These are phyloP conservation scores for Melipona bicolor DNA, from an alignment of 2,888 invertebrate species.

Conservation along the genomic window DNA sequence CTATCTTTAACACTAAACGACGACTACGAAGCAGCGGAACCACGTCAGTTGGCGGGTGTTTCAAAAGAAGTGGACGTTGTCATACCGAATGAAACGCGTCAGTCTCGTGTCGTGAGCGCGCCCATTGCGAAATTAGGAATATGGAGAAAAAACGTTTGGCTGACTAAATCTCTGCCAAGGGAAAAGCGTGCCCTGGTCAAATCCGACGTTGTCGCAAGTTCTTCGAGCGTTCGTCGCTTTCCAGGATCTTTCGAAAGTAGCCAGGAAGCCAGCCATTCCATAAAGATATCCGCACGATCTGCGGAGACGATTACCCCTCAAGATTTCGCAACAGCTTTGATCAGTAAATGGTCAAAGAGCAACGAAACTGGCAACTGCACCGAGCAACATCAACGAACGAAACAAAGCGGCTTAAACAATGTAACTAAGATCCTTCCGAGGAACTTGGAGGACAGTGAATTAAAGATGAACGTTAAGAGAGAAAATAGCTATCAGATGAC, in stretches of 20 bases:
- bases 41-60: constrained; percentile 71
- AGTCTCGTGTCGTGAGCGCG: constrained; percentile 65
- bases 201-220: constrained; percentile 2
- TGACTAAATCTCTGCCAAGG: constrained; percentile 72
- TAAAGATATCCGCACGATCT: constrained; percentile 35
- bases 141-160: constrained; percentile 78
- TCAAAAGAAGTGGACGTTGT: constrained; percentile 76
- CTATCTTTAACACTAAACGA: constrained; percentile 24
- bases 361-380: constrained; percentile 52
- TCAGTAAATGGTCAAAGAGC: constrained; percentile 32
- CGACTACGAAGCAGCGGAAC: constrained; percentile 76
- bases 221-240: constrained; percentile 20
- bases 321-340: constrained; percentile 69
- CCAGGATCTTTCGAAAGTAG: constrained; percentile 32
- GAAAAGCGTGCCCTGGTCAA: constrained; percentile 39
- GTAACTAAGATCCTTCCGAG: constrained; percentile 3
- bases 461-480: constrained; percentile 51
- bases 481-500: constrained; percentile 29
- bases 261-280: constrained; percentile 6
- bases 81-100: constrained; percentile 76
- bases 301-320: constrained; percentile 68
- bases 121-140: constrained; percentile 68
- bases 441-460: constrained; percentile 11
- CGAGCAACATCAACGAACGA: background rate
- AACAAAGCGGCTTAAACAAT: constrained; percentile 7